A percentile compares a stretch with the other conserved stretches of the same genome.
These are phyloP conservation scores for Platysternon megacephalum DNA, from an alignment of 2,113 vertebrate genomes.

Conservation along the genomic window DNA sequence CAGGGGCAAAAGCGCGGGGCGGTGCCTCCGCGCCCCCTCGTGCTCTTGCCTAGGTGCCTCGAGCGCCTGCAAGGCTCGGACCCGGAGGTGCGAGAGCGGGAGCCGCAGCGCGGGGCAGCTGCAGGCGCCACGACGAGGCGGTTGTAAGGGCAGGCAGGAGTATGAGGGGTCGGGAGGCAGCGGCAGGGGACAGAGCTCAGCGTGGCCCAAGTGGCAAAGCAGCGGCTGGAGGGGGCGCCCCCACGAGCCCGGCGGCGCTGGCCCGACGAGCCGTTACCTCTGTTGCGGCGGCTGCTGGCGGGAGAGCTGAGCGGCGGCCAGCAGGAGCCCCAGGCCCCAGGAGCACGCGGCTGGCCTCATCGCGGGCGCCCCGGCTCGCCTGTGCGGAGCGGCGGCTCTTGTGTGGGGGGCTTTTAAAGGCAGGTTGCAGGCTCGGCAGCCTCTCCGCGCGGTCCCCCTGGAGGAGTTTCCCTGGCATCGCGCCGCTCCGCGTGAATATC, in stretches of 20 bases:
- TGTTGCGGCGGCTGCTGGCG: conserved; percentile 72
- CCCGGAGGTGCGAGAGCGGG: neutral
- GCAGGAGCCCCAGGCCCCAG: conserved; percentile 71
- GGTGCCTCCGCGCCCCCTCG: neutral
- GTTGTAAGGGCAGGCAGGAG: neutral
- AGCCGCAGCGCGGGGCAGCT: no score
- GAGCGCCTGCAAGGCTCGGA: neutral
- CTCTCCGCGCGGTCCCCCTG: conserved; percentile 27
- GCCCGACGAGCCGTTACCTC: conserved; percentile 74
- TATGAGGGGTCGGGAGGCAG: no score
- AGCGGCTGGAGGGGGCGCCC: neutral
- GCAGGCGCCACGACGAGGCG: neutral
- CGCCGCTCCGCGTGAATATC: conserved; percentile 83
- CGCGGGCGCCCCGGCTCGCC: neutral
- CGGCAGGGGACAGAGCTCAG: no score
- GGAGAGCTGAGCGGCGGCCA: conserved; percentile 64
- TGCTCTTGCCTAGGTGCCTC: no score
- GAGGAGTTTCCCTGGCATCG: conserved; percentile 72
- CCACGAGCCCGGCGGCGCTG: conserved; percentile 36
- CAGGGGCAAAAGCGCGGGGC: neutral
- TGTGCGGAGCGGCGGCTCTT: conserved; percentile 2
- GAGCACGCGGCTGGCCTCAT: conserved; percentile 80
- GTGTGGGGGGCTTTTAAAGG: conserved; percentile 39
- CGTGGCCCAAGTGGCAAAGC: neutral
- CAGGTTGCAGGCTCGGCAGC: neutral